Evolutionary conservation across 1,140 invertebrate species (phyloP).

Genomic region (Drosophila serrata): DNA sequence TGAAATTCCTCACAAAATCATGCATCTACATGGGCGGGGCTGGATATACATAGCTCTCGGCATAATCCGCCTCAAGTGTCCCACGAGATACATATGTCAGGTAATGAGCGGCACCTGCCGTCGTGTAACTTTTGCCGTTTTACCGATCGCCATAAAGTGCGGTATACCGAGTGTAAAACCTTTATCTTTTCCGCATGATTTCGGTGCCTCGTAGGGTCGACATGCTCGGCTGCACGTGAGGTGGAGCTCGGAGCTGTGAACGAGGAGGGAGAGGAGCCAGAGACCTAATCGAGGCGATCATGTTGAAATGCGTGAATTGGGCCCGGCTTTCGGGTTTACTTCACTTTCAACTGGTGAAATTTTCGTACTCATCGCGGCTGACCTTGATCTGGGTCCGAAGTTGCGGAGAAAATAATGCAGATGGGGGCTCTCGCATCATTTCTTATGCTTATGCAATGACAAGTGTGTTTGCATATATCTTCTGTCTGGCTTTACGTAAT

Average conservation of each 20-base stretch:
- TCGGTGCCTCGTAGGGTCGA: constrained; percentile 24
- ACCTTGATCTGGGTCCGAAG: constrained; percentile 42
- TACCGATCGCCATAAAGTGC: constrained; percentile 37
- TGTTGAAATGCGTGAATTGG: constrained; percentile 52
- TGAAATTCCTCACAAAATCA: constrained; percentile 30
- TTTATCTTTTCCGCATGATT: constrained; percentile 29
- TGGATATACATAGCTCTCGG: constrained; percentile 7
- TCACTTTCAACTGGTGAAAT: constrained; percentile 52
- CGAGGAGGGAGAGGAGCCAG: constrained; percentile 15
- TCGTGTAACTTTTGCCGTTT: constrained; percentile 51
- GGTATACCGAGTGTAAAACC: constrained; percentile 24
- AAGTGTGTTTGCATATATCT: constrained; percentile 36
- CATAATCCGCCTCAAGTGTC: constrained; percentile 36
- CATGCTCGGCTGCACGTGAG: constrained; percentile 47
- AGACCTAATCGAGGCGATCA: constrained; percentile 40
- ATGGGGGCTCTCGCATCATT: constrained; percentile 37
- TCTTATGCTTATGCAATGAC: constrained; percentile 52
- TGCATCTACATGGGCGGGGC: constrained; percentile 27
- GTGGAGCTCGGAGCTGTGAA: constrained; percentile 37
- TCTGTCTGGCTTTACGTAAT: constrained; percentile 35
- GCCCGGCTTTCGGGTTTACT: constrained; percentile 22
- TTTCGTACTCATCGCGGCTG: constrained; percentile 47
- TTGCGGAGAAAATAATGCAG: constrained; percentile 46
- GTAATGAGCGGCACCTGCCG: constrained; percentile 53
- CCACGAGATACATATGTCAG: constrained; percentile 42